Evolutionary conservation across 53 echinoderm and acorn worm species (phyloP).

Genomic region (Henricia sp.): DNA sequence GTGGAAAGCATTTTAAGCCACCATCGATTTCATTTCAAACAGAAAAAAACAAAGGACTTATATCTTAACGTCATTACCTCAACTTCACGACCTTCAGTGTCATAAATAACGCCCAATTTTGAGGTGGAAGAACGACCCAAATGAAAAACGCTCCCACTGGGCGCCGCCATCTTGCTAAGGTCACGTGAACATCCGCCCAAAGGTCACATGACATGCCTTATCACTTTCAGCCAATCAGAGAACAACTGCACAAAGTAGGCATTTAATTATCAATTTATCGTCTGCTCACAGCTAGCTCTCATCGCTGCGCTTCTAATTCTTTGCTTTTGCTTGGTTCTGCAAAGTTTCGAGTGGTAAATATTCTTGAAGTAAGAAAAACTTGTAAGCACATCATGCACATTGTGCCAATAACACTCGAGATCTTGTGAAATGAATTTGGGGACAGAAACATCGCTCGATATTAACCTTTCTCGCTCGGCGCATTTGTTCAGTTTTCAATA

Average conservation of each 20-base stretch:
- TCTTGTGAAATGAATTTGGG: too few relatives aligned
- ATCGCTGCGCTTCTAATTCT: too few relatives aligned
- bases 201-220: constrained; percentile 36
- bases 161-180: constrained; percentile 65
- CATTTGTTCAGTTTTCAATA: too few relatives aligned
- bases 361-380: too few relatives aligned
- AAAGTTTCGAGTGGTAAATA: too few relatives aligned
- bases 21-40: background rate
- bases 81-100: constrained; percentile 86
- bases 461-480: too few relatives aligned
- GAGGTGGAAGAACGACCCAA: constrained; percentile 58
- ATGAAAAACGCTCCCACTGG: constrained; percentile 61
- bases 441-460: too few relatives aligned
- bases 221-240: constrained; percentile 50
- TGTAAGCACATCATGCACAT: too few relatives aligned
- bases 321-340: too few relatives aligned
- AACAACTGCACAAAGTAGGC: background rate
- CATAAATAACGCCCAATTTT: constrained; percentile 74
- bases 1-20: too few relatives aligned
- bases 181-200: constrained; percentile 57
- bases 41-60: background rate
- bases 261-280: constrained; percentile 41
- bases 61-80: constrained; percentile 54
- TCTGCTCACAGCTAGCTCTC: too few relatives aligned
- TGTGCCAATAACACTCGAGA: too few relatives aligned